These are phyloP conservation scores for Ostrea edulis DNA, from an alignment of 1,140 invertebrate species.

Conservation along the genomic window DNA sequence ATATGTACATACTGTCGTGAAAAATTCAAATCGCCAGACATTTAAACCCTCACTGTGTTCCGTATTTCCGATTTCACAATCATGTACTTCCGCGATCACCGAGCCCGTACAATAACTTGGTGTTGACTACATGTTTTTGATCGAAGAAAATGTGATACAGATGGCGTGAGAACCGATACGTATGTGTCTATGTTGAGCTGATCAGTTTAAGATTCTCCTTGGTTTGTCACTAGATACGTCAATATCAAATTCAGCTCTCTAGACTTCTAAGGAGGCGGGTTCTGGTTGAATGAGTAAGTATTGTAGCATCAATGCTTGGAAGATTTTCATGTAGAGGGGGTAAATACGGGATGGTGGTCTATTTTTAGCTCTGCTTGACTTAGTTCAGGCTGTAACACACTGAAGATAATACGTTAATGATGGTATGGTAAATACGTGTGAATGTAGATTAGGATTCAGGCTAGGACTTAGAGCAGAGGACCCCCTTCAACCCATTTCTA, in stretches of 20 bases:
- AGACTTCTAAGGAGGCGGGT: background rate
- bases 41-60: conserved; percentile 13
- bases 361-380: background rate
- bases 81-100: conserved; percentile 26
- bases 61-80: conserved; percentile 31
- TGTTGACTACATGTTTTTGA: conserved; percentile 4
- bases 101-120: background rate
- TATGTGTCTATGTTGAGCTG: background rate
- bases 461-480: too few relatives aligned
- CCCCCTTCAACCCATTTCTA: too few relatives aligned
- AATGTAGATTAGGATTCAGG: too few relatives aligned
- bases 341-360: background rate
- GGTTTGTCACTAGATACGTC: background rate
- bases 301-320: background rate
- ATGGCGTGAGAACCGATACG: background rate
- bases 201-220: background rate
- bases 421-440: too few relatives aligned
- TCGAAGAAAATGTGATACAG: background rate
- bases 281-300: background rate
- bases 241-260: background rate
- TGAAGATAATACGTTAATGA: too few relatives aligned
- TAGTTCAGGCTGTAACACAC: background rate
- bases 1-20: background rate
- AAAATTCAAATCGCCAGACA: background rate
- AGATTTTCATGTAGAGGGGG: background rate